Conservation (phyloP, 2,888 invertebrate genomes). For the Macroteleia sp. region DNA sequence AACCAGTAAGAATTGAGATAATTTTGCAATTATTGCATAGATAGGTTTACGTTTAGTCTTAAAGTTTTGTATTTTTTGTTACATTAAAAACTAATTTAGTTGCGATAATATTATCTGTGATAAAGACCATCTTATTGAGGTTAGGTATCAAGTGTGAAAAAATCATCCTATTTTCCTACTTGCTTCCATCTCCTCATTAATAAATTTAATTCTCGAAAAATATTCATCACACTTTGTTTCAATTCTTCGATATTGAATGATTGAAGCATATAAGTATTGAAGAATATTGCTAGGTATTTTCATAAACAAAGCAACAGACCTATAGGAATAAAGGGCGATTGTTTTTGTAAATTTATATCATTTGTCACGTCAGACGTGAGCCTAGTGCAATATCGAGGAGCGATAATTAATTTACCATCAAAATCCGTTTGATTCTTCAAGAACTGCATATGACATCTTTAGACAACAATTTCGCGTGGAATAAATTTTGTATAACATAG, state of each 20-base stretch:
- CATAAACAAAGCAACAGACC: not conserved
- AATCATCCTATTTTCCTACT: not conserved
- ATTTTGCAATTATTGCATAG: constrained; percentile 26
- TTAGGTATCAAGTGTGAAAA: not conserved
- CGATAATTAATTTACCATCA: constrained; percentile 18
- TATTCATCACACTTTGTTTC: not conserved
- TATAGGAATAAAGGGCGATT: not conserved
- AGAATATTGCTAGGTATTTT: too few species aligned
- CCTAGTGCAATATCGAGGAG: constrained; percentile 14
- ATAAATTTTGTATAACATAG: constrained; percentile 27
- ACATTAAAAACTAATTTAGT: constrained; percentile 5
- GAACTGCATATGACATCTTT: constrained; percentile 15
- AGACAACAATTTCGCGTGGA: constrained; percentile 28
- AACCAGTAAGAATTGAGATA: not conserved
- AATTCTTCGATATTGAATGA: too few species aligned
- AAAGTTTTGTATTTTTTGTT: too few species aligned
- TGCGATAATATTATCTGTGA: constrained; percentile 55
- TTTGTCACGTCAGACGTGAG: constrained; percentile 31
- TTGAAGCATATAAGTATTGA: too few species aligned
- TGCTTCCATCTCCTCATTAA: not conserved
- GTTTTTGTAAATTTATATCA: constrained; percentile 30
- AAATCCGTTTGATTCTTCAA: constrained; percentile 18
- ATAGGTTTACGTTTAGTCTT: constrained; percentile 32
- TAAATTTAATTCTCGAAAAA: not conserved
- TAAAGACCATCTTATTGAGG: constrained; percentile 18